These are phyloP conservation scores for Turnix velox DNA, from an alignment of 2,113 vertebrate genomes.

Conservation along the genomic window DNA sequence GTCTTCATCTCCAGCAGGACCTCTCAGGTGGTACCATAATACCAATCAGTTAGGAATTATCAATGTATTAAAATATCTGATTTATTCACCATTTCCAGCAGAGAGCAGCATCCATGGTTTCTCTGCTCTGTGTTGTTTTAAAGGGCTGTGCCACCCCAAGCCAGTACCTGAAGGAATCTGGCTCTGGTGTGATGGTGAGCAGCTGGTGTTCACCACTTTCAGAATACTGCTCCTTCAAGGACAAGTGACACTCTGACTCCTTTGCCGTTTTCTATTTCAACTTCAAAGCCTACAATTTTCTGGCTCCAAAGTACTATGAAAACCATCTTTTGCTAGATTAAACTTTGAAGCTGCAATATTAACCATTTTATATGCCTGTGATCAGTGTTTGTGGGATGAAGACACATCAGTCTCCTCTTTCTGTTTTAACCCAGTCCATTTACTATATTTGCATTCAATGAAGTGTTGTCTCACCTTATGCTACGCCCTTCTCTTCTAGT, in stretches of 20 bases:
- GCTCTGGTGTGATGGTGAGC: not conserved
- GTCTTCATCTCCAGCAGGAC: not conserved
- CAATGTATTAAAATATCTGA: not conserved
- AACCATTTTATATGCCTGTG: not conserved
- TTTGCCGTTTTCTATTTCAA: not conserved
- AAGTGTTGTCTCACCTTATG: not conserved
- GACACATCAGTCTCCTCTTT: not conserved
- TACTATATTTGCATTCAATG: not conserved
- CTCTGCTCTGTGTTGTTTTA: not conserved
- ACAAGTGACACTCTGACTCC: not conserved
- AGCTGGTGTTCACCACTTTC: not conserved
- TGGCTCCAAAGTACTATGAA: not conserved
- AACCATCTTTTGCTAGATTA: not conserved
- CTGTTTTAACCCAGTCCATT: not conserved
- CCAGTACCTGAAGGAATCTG: not conserved
- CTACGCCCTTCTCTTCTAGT: not conserved
- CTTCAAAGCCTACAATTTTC: not conserved
- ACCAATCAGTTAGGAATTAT: not conserved
- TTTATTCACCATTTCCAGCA: not conserved
- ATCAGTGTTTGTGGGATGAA: not conserved
- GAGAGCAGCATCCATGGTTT: fast-evolving
- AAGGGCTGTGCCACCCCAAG: not conserved
- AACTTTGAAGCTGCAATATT: not conserved
- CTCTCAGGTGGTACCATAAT: not conserved
- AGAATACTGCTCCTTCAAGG: not conserved